Percentiles rank a stretch among this genome's conserved stretches.
phyloP scores from a whole-genome alignment of 1,140 invertebrate genomes.

The Mylabris phalerata region DNA sequence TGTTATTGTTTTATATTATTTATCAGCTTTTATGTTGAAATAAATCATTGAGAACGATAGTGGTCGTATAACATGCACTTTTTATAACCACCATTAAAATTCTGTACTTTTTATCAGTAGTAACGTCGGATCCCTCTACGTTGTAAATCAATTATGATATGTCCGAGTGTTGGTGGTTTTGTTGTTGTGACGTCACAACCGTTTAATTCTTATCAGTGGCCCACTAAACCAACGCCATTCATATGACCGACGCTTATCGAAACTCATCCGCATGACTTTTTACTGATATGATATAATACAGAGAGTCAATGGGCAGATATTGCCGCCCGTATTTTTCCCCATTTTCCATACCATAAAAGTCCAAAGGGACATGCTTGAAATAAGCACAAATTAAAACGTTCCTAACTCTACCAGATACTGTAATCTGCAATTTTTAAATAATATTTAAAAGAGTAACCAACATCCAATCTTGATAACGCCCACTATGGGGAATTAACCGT shows the following conservation, averaged over 20 bases:
- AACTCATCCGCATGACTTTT: conserved; percentile 27
- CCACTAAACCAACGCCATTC: conserved; percentile 28
- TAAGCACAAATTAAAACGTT: too few relatives aligned
- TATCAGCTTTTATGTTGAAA: background rate
- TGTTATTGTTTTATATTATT: too few relatives aligned
- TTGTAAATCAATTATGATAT: conserved; percentile 28
- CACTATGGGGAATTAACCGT: too few relatives aligned
- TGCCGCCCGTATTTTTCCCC: too few relatives aligned
- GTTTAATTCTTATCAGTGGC: conserved; percentile 26
- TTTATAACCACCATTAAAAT: conserved; percentile 11
- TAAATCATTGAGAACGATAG: conserved; percentile 1
- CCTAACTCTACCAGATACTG: too few relatives aligned
- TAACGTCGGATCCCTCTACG: conserved; percentile 2
- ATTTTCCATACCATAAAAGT: too few relatives aligned
- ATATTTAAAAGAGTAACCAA: too few relatives aligned
- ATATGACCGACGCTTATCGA: conserved; percentile 24
- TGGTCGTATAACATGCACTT: background rate
- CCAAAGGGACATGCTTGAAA: too few relatives aligned
- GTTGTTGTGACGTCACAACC: conserved; percentile 22
- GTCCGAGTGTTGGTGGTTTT: conserved; percentile 16
- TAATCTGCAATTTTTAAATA: too few relatives aligned
- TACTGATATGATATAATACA: conserved; percentile 17
- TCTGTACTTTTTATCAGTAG: conserved; percentile 11
- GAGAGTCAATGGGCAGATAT: too few relatives aligned
- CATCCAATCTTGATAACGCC: too few relatives aligned